phyloP scores from a whole-genome alignment of 2,113 vertebrate species.

The Myocastor coypus region DNA sequence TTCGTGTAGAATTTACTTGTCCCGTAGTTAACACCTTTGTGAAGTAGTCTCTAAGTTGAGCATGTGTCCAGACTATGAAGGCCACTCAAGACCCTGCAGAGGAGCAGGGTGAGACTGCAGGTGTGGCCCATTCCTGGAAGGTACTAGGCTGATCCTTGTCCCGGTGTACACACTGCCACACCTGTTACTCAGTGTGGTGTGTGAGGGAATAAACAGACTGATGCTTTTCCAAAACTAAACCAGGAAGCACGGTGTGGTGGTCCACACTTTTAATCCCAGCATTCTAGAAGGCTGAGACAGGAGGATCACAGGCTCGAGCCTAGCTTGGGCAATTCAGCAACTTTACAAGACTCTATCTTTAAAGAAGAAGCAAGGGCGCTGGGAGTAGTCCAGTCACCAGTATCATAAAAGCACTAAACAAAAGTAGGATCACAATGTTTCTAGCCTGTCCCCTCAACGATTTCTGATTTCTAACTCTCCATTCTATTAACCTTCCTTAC shows the following conservation, averaged over 20 bases:
- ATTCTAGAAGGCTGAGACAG: not conserved
- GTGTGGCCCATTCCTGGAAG: too few species aligned
- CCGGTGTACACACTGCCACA: rapidly evolving
- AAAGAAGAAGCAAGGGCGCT: not conserved
- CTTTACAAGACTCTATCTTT: not conserved
- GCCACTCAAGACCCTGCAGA: not conserved
- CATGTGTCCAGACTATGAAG: not conserved
- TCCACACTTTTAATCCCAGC: not conserved
- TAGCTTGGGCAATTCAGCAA: not conserved
- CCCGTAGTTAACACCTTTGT: not conserved
- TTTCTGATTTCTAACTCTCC: not conserved
- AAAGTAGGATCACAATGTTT: not conserved
- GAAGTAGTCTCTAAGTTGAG: not conserved
- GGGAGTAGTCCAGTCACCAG: not conserved
- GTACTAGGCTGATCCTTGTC: too few species aligned
- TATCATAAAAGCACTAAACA: not conserved
- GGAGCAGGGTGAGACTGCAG: too few species aligned
- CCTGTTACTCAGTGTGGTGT: not conserved
- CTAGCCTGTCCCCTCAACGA: not conserved
- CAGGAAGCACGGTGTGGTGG: not conserved
- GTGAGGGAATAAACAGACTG: not conserved
- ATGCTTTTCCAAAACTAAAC: not conserved
- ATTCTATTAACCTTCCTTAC: not conserved
- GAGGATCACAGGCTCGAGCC: not conserved
- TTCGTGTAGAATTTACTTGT: not conserved